Evolutionary conservation across 1,140 invertebrate genomes (phyloP), one percentile per base, ranked within the genome.

Genomic region (Sitobion miscanthi): DNA sequence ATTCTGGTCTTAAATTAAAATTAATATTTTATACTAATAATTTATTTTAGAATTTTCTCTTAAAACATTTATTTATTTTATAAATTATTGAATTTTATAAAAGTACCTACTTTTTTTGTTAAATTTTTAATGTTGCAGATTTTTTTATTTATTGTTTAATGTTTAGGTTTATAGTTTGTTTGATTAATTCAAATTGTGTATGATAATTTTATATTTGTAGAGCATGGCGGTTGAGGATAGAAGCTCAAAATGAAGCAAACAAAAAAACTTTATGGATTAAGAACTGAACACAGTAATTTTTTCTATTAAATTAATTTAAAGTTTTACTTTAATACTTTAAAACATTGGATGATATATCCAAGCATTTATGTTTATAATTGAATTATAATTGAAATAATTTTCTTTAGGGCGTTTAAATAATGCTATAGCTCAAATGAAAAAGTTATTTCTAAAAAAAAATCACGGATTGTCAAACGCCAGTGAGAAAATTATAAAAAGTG

Each of bases 221-320:
- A 92, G 99, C 98, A 54, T 99, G 99, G 95, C 96, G 99, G 92
- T 95, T 99, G 94, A 99, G 99, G 96, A 99, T 99, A 95, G 99
- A 99, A 95, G 98, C 98, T 23, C 98, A 99, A 95, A 98, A 99
- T 95, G 98, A 99, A 95, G 98, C 98, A 6, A 99, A 99, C 95
- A 99, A 99, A 95, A 62, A 99, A 99, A 96, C 96, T 99, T 6
- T 97, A 97, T 95, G 99, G 99, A 49, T 96, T 99, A 89, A 98
- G 99, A 96, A 96, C 97, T 95, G 99, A 99, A 96, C 99, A 99
- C 95, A 98, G 98, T 99, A 96, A 97, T 88, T 93, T 93, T 69
- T 91, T 86, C 45, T 88, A 42, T 30, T 93, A 42, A 30, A 83
- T 77, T 21, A 47, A 38, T 54, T 92, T 49, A 52, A 35, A 47